Evolutionary conservation across 1,140 invertebrate species (phyloP).

Genomic region (Plectrocnemia conspersa): DNA sequence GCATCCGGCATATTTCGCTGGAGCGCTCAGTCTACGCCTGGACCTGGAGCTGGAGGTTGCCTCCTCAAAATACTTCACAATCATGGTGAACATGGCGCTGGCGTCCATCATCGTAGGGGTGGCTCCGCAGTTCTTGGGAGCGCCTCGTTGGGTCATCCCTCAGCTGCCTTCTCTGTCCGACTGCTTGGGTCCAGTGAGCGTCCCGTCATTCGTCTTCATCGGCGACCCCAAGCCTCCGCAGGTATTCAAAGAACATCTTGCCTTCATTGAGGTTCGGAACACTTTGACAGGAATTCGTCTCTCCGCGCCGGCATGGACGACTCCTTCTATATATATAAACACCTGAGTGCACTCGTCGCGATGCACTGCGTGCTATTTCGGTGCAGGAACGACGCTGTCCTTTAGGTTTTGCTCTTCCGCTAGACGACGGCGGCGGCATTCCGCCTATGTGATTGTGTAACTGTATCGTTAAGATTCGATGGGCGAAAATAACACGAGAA

Average conservation of each 20-base stretch:
- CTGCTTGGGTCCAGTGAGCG: conserved; percentile 13
- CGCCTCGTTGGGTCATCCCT: conserved; percentile 17
- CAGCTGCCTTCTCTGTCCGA: conserved; percentile 25
- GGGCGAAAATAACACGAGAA: no score
- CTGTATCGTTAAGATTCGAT: no score
- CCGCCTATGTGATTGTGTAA: no score
- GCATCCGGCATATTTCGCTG: no score
- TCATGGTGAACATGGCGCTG: conserved; percentile 33
- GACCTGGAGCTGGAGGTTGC: not conserved
- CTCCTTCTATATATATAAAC: conserved; percentile 6
- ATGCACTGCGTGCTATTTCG: not conserved
- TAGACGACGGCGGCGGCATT: not conserved
- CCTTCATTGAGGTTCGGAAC: no score
- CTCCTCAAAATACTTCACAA: not conserved
- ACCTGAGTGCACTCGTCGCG: conserved; percentile 9
- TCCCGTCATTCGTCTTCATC: not conserved
- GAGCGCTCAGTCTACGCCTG: not conserved
- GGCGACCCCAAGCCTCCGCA: not conserved
- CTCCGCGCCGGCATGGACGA: no score
- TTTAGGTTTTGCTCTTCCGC: not conserved
- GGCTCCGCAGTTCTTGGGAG: conserved; percentile 29
- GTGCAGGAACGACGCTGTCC: not conserved
- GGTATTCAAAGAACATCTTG: no score
- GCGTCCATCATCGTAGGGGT: conserved; percentile 34
- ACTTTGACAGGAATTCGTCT: no score